phyloP scores from a whole-genome alignment of 2,797 vertebrate genomes.

The Tenualosa ilisha region DNA sequence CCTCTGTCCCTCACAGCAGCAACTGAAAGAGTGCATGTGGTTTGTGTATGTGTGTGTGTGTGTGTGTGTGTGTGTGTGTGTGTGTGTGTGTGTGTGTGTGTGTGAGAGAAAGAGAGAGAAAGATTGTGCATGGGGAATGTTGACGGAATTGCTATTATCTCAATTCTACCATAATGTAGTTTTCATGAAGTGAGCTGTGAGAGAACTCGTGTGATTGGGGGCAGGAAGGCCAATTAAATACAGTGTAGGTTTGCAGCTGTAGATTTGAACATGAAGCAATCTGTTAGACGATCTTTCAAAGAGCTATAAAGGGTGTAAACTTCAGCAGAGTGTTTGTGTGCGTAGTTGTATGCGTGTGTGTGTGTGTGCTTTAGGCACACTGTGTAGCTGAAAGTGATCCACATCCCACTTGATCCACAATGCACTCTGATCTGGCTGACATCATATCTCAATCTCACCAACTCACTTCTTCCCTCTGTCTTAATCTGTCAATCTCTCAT shows the following conservation, averaged over 20 bases:
- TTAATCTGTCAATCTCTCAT: too few species aligned
- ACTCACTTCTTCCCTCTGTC: too few species aligned
- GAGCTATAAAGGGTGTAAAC: neutral
- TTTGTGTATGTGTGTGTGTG: neutral
- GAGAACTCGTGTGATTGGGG: neutral
- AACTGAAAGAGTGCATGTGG: slow-evolving; percentile 14
- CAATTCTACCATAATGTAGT: neutral
- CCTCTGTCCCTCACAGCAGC: neutral
- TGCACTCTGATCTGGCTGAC: neutral
- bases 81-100: slow-evolving; percentile 3
- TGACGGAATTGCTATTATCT: neutral
- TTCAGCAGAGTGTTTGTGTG: neutral
- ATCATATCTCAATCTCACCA: too few species aligned
- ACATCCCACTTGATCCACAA: neutral
- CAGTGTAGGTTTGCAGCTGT: neutral
- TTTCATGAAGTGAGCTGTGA: neutral
- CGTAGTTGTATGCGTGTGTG: slow-evolving; percentile 15
- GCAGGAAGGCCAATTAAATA: neutral
- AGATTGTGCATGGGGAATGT: too few species aligned
- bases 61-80: slow-evolving; percentile 8
- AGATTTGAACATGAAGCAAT: neutral
- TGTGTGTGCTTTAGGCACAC: too few species aligned
- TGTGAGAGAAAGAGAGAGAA: neutral
- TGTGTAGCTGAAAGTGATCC: neutral
- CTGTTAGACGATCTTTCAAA: neutral